Conservation (phyloP, 2,113 vertebrate genomes). For the Saccopteryx leptura region DNA sequence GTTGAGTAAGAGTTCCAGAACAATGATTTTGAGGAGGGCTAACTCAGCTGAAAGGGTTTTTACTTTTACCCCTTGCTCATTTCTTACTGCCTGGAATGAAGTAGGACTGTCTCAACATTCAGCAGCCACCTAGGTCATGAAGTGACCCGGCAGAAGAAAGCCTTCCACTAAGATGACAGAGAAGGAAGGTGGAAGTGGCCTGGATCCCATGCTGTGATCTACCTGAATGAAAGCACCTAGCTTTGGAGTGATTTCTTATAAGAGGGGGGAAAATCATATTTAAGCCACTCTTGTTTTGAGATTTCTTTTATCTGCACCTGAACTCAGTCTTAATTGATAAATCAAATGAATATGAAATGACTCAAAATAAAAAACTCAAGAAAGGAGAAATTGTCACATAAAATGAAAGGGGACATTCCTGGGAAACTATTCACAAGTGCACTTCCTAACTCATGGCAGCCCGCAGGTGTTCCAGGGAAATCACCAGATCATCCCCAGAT, state of each 20-base stretch:
- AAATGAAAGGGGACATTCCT: neutral
- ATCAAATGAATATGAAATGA: neutral
- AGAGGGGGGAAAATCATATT: neutral
- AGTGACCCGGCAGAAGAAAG: neutral
- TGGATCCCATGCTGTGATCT: neutral
- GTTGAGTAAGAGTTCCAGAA: neutral
- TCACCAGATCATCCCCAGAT: neutral
- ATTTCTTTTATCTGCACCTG: neutral
- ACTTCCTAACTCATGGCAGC: neutral
- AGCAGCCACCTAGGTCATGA: neutral
- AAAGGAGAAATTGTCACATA: neutral
- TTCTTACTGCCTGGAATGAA: neutral
- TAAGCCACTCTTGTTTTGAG: neutral
- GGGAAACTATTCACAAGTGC: neutral
- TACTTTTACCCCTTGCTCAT: neutral
- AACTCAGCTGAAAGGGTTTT: neutral
- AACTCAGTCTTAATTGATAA: neutral
- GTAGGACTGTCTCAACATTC: neutral
- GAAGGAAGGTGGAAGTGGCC: neutral
- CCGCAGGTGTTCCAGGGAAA: neutral
- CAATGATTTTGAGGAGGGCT: neutral
- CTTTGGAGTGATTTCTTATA: neutral
- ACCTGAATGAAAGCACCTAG: neutral
- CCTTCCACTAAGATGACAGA: neutral
- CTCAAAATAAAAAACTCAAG: neutral